Conservation (phyloP, 2,888 invertebrate genomes). For the Limnephilus marmoratus region DNA sequence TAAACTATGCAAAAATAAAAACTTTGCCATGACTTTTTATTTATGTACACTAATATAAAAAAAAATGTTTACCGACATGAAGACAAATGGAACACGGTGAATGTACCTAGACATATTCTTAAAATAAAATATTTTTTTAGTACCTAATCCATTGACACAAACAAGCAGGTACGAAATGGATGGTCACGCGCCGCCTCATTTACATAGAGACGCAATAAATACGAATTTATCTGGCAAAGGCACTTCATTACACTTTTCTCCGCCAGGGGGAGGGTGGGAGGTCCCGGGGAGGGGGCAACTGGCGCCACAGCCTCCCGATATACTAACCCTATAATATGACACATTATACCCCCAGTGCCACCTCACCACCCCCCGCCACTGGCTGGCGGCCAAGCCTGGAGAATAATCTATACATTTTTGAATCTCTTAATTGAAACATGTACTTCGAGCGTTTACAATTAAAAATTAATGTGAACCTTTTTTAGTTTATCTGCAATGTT, state of each 20-base stretch:
- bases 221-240: constrained; percentile 19
- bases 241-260: constrained; percentile 21
- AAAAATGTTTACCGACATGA: no score
- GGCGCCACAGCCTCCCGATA: constrained; percentile 16
- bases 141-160: background rate
- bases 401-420: background rate
- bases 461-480: background rate
- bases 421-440: background rate
- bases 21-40: no score
- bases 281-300: background rate
- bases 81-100: background rate
- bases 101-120: background rate
- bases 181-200: background rate
- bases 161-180: background rate
- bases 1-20: no score
- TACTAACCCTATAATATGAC: background rate
- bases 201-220: constrained; percentile 5
- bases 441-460: background rate
- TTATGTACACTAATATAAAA: no score
- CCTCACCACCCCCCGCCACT: background rate
- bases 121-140: background rate
- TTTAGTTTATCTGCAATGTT: background rate
- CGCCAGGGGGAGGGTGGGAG: background rate
- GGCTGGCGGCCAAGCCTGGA: constrained; percentile 27
- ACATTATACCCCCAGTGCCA: background rate